A percentile compares a stretch with the other conserved stretches of the same genome.
phyloP scores from a whole-genome alignment of 2,113 vertebrate genomes.

The Rhinoderma darwinii region DNA sequence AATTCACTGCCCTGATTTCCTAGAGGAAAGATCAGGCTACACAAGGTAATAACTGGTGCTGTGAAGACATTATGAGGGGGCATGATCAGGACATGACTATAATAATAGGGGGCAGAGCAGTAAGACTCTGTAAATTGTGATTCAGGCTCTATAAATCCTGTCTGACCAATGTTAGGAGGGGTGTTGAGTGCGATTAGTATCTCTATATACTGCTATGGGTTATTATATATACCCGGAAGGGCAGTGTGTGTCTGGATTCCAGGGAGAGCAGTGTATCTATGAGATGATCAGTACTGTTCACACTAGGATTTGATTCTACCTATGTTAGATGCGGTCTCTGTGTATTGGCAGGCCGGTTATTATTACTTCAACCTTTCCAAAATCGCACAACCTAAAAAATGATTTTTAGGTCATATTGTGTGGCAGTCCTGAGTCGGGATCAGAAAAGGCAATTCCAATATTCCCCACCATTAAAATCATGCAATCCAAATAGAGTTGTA shows the following conservation, averaged over 20 bases:
- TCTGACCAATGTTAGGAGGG: not conserved
- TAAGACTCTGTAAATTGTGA: not conserved
- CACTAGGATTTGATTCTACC: not conserved
- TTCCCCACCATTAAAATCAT: not conserved
- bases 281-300: not conserved
- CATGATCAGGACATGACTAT: not conserved
- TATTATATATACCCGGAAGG: not conserved
- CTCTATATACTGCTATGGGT: not conserved
- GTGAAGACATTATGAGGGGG: not conserved
- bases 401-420: not conserved
- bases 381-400: not conserved
- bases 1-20: not conserved
- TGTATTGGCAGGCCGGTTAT: not conserved
- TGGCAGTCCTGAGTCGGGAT: conserved; percentile 2
- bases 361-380: not conserved
- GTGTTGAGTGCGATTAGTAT: not conserved
- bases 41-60: not conserved
- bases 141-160: not conserved
- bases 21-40: not conserved
- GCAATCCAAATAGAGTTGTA: not conserved
- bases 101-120: conserved; percentile 15
- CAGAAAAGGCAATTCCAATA: not conserved
- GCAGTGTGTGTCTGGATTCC: not conserved
- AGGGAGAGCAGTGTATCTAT: not conserved
- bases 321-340: not conserved